Evolutionary conservation across 2,888 invertebrate species (phyloP), one percentile per base, ranked within the genome.

Genomic region (Drosophila parthenogenetica): DNA sequence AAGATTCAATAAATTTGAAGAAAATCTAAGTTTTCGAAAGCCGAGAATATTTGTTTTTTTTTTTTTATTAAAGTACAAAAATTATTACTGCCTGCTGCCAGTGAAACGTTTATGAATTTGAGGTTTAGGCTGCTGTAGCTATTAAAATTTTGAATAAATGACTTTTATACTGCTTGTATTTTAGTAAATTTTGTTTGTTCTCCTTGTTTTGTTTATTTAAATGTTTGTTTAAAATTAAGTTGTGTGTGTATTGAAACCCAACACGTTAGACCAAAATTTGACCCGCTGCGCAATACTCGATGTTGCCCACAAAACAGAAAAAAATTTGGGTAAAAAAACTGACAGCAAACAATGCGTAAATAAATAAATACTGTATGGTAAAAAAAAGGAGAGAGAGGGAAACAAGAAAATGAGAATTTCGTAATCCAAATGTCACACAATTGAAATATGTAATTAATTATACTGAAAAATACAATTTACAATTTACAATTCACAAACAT

Each of bases 371-470:
- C 63, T 35, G 35, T 35, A 35, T 35, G 35, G 11, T 3, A 35
- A 35, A 35, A 35, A 35, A 53, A 64, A 65, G 68, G 58, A 50
- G 64, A 80, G 67, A 32, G 10, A 55, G n/a, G 14, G 16, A 37
- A n/a, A 11, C 50, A 54, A 39, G 51, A 74, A 65, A 69, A 61
- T 72, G 69, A 61, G 69, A 35, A 66, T 83, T 87, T 83, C 81
- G 89, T 87, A 83, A 83, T 87, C 74, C 78, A 62, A 89, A 58
- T 83, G 83, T 83, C 83, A 84, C 89, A 87, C 83, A 83, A 83
- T 83, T 83, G 89, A 83, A 89, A 79, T 76, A 71, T 75, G 77
- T 77, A 77, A 77, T 77, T 77, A 77, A 77, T 77, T 77, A 77
- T 76, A 46, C 62, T 13, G 69, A 54, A 42, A 74, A 46, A 61